phyloP scores from a whole-genome alignment of 1,140 invertebrate species.

The Acyrthosiphon pisum region DNA sequence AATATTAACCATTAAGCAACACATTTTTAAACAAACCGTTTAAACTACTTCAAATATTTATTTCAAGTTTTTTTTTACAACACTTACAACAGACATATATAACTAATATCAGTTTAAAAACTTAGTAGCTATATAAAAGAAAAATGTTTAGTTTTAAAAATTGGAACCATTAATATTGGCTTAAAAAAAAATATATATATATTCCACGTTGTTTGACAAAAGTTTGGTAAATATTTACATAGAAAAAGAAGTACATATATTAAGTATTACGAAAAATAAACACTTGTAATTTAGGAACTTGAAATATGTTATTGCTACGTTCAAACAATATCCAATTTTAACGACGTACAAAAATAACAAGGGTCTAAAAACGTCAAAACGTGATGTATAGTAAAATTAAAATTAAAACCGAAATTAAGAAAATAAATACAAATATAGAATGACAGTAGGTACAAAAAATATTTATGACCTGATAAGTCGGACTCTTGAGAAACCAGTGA shows the following conservation, averaged over 20 bases:
- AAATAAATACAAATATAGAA: slow-evolving; percentile 4
- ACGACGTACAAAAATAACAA: not conserved
- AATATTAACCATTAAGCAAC: not conserved
- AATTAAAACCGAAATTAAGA: not conserved
- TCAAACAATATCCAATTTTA: not conserved
- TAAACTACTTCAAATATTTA: not conserved
- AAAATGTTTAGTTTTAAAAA: not conserved
- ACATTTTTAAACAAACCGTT: not conserved
- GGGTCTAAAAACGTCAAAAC: slow-evolving; percentile 1
- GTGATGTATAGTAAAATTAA: not conserved
- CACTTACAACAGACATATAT: not conserved
- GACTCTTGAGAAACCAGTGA: not conserved
- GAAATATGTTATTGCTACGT: not conserved
- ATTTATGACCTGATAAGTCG: not conserved
- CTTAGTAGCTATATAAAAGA: not conserved
- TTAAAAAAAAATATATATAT: not conserved
- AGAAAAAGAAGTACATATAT: not conserved
- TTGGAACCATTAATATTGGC: not conserved
- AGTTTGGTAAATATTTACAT: slow-evolving; percentile 12
- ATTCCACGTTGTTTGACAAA: not conserved
- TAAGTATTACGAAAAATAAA: slow-evolving; percentile 4
- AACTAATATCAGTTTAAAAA: not conserved
- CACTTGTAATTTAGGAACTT: not conserved
- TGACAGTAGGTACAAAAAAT: not conserved
- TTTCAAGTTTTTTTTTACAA: not conserved